Conservation (phyloP, 2,797 vertebrate species). For the Paguma larvata region DNA sequence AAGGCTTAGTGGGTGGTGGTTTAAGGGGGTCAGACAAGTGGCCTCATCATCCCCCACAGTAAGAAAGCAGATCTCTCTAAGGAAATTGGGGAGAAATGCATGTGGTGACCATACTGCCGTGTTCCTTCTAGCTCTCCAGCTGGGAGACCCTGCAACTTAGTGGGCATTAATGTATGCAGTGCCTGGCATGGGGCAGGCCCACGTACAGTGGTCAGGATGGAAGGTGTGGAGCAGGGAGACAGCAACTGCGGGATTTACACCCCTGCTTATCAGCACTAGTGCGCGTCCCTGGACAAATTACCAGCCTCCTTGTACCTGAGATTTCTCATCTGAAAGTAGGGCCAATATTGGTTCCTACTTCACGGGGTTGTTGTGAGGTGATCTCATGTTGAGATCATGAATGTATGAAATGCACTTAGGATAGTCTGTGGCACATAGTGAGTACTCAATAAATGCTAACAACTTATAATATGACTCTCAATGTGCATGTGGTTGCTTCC, state of each 20-base stretch:
- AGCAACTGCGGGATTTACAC: not conserved
- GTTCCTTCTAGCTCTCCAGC: not conserved
- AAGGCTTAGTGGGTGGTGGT: not conserved
- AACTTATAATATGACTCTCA: slow-evolving; percentile 4
- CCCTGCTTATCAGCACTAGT: not conserved
- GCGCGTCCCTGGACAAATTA: not conserved
- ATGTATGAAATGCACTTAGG: not conserved
- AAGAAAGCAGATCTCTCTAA: slow-evolving; percentile 69
- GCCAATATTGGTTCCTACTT: not conserved
- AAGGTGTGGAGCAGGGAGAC: not conserved
- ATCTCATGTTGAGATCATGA: not conserved
- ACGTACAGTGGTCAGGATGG: not conserved
- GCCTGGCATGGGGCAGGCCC: not conserved
- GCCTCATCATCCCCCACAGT: slow-evolving; percentile 76
- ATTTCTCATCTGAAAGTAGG: not conserved
- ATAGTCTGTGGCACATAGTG: not conserved
- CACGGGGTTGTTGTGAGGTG: not conserved
- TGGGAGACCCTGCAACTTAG: not conserved
- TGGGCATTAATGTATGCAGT: not conserved
- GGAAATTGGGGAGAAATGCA: not conserved
- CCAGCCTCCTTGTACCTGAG: not conserved
- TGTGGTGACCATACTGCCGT: not conserved
- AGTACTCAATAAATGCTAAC: not conserved
- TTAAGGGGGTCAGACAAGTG: slow-evolving; percentile 56
- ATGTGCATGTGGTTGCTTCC: not conserved